Percentiles rank a stretch among this genome's conserved stretches.
Evolutionary conservation across 2,797 vertebrate species (phyloP).

Genomic region (Aeoliscus strigatus): DNA sequence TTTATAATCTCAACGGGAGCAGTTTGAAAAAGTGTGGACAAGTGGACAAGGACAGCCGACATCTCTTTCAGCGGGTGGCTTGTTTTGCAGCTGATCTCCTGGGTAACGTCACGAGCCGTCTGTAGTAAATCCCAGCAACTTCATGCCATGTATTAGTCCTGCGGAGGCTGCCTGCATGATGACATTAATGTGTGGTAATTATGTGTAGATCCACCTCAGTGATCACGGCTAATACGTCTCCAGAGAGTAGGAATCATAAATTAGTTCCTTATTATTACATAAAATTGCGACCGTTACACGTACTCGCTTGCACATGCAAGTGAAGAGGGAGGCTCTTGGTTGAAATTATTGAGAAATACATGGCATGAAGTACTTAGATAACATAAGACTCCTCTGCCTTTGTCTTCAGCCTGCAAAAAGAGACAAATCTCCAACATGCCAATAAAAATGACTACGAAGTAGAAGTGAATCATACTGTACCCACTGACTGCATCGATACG

Average conservation of each 20-base stretch:
- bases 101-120: constrained; percentile 25
- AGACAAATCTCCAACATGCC: no score
- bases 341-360: no score
- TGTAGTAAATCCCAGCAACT: constrained; percentile 33
- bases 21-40: neutral
- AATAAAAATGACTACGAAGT: no score
- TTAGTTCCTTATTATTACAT: constrained; percentile 40
- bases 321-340: neutral
- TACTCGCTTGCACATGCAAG: constrained; percentile 4
- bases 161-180: constrained; percentile 35
- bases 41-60: neutral
- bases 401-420: no score
- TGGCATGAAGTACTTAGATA: no score
- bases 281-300: constrained; percentile 24
- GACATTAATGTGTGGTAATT: constrained; percentile 52
- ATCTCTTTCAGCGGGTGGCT: constrained; percentile 8
- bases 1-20: constrained; percentile 5
- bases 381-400: no score
- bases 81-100: constrained; percentile 20
- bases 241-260: constrained; percentile 37
- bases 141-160: constrained; percentile 13
- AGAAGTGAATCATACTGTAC: no score
- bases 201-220: constrained; percentile 45
- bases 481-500: no score
- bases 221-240: constrained; percentile 47